Evolutionary conservation across 1,140 invertebrate species (phyloP), one percentile per base, ranked within the genome.

Genomic region (Megathymus violae): DNA sequence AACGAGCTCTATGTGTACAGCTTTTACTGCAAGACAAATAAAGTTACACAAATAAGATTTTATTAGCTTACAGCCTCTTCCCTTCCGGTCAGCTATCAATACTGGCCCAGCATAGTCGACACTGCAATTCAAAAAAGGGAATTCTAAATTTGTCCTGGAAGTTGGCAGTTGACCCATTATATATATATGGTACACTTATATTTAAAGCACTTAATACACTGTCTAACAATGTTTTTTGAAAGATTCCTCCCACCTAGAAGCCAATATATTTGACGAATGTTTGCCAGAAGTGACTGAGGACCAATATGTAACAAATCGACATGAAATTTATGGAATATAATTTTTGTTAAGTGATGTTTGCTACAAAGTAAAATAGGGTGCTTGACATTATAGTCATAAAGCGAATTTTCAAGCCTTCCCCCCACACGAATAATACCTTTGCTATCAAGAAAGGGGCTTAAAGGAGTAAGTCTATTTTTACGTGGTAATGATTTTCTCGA

Each of bases 131-230:
- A 54, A 11, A 27, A 54, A 56, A 0, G 43, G 50, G 40, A 46
- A 63, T 11, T 63, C 50, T 16, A 54, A 22, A 13, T 17, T 9
- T 19, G 48, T 54, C 17, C 50, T 36, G 54, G 17, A 38, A 4
- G 31, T 11, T 10, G 43, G 61, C 9, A 44, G 13, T n/a, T 63
- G 43, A 10, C 61, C 61, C 50, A 54, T 63, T 10, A 60, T 47
- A 22, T 11, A 14, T n/a, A n/a, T n/a, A 10, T 47, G 3, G 13
- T 4, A 13, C 19, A 22, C 14, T 19, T 60, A 25, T 27, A 22
- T 15, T 22, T 46, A 15, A 36, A 62, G 36, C 50, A 63, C 14
- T 22, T 11, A 3, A 63, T 46, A 7, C 61, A 54, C n/a, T 63
- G 41, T 13, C 31, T 43, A n/a, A 54, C 48, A 13, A 58, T 43